Evolutionary conservation across 1,140 invertebrate species (phyloP).

Genomic region (Drosophila funebris): DNA sequence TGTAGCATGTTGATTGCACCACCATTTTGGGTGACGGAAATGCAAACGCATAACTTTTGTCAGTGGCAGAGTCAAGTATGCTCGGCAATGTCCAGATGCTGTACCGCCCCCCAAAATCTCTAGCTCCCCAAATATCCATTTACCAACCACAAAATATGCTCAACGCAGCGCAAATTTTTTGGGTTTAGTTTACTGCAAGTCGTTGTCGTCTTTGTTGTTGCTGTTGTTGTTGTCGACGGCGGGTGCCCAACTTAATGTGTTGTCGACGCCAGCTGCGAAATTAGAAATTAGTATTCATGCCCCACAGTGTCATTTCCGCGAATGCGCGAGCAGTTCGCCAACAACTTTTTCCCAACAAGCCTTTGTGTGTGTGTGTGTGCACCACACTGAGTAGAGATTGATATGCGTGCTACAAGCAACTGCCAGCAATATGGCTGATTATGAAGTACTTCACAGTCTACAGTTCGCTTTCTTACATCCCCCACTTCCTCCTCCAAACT

Average conservation of each 20-base stretch:
- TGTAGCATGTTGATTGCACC: conserved; percentile 31
- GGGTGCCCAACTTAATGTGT: conserved; percentile 67
- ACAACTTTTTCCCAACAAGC: conserved; percentile 48
- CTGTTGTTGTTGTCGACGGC: too few species aligned
- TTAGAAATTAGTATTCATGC: conserved; percentile 82
- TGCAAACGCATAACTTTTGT: conserved; percentile 77
- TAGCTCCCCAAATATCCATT: conserved; percentile 32
- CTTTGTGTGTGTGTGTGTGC: conserved; percentile 24
- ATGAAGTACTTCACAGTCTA: conserved; percentile 49
- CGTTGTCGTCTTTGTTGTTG: conserved; percentile 30
- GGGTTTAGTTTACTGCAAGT: conserved; percentile 66
- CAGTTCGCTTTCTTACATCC: background rate
- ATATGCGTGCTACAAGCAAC: conserved; percentile 58
- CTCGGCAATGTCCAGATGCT: conserved; percentile 38
- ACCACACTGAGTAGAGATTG: conserved; percentile 48
- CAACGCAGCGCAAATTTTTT: conserved; percentile 69
- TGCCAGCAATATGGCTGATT: conserved; percentile 59
- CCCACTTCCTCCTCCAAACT: background rate
- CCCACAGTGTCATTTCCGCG: conserved; percentile 78
- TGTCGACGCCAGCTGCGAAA: conserved; percentile 64
- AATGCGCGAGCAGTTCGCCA: conserved; percentile 60
- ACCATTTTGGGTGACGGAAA: conserved; percentile 57
- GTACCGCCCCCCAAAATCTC: conserved; percentile 14
- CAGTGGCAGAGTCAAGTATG: conserved; percentile 52
- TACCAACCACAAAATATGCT: conserved; percentile 69